A percentile compares a stretch with the other conserved stretches of the same genome.
These are phyloP conservation scores for Macrotrachela quadricornifera DNA, from an alignment of 1,140 invertebrate species.

Conservation along the genomic window DNA sequence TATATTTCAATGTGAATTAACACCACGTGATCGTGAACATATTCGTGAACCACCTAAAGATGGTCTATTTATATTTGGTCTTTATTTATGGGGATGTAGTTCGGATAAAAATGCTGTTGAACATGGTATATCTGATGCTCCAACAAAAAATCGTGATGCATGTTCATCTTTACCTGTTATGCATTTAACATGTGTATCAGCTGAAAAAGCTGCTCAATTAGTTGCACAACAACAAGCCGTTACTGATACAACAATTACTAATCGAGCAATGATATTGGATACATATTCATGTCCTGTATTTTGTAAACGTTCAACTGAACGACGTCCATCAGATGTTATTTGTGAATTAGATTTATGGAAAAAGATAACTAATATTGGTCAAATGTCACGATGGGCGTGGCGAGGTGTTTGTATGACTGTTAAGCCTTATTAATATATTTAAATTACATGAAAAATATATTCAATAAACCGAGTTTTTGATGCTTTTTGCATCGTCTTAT, in stretches of 20 bases:
- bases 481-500: too few species aligned
- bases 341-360: too few species aligned
- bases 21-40: conserved; percentile 28
- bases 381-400: conserved; percentile 22
- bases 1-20: conserved; percentile 27
- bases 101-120: background rate
- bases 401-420: conserved; percentile 26
- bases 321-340: conserved; percentile 14
- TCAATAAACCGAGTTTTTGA: too few species aligned
- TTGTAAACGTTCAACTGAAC: background rate
- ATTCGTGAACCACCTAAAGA: conserved; percentile 30
- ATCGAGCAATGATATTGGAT: background rate
- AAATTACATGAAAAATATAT: too few species aligned
- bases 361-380: background rate
- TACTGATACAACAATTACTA: too few species aligned
- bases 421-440: conserved; percentile 14
- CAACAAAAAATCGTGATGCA: conserved; percentile 14
- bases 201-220: background rate
- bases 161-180: conserved; percentile 25
- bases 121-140: background rate
- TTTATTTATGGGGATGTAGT: conserved; percentile 28
- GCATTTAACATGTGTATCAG: conserved; percentile 18
- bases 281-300: conserved; percentile 4
- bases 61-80: conserved; percentile 28
- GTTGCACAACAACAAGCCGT: too few species aligned